Conservation (phyloP, 2,797 vertebrate species). For the Macroramphosus scolopax region DNA sequence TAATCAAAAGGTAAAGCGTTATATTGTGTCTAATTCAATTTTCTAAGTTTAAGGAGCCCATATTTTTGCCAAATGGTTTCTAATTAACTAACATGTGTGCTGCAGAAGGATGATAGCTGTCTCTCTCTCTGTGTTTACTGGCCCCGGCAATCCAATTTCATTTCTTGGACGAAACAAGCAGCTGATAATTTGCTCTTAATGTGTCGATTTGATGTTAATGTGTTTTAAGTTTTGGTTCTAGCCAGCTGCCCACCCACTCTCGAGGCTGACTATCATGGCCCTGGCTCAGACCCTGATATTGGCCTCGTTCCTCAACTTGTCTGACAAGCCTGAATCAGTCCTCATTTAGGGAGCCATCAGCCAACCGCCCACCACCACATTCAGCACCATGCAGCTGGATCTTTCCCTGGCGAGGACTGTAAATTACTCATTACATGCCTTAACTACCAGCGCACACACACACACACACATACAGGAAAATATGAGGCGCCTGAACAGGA, state of each 20-base stretch:
- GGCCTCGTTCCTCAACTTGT: constrained; percentile 61
- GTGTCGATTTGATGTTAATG: constrained; percentile 68
- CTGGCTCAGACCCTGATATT: constrained; percentile 50
- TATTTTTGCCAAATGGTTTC: constrained; percentile 47
- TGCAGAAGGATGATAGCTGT: constrained; percentile 45
- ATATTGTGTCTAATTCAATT: constrained; percentile 36
- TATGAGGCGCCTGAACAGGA: constrained; percentile 24
- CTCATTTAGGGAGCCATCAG: constrained; percentile 56
- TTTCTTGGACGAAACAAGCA: constrained; percentile 51
- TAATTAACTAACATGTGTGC: constrained; percentile 35
- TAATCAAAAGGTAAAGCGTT: constrained; percentile 27
- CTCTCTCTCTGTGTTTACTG: constrained; percentile 50
- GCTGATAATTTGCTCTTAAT: constrained; percentile 73
- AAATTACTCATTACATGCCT: constrained; percentile 53
- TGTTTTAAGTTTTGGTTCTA: constrained; percentile 70
- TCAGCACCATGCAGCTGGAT: constrained; percentile 42
- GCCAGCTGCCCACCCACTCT: constrained; percentile 59
- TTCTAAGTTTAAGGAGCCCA: constrained; percentile 20
- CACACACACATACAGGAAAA: constrained; percentile 16
- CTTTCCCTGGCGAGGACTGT: constrained; percentile 32
- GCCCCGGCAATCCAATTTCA: constrained; percentile 52
- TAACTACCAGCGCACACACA: constrained; percentile 26
- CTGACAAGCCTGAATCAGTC: constrained; percentile 60
- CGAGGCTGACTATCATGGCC: constrained; percentile 45
- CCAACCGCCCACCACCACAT: constrained; percentile 42